Conservation (phyloP, 2,113 vertebrate genomes). For the Ceuthmochares aereus region DNA sequence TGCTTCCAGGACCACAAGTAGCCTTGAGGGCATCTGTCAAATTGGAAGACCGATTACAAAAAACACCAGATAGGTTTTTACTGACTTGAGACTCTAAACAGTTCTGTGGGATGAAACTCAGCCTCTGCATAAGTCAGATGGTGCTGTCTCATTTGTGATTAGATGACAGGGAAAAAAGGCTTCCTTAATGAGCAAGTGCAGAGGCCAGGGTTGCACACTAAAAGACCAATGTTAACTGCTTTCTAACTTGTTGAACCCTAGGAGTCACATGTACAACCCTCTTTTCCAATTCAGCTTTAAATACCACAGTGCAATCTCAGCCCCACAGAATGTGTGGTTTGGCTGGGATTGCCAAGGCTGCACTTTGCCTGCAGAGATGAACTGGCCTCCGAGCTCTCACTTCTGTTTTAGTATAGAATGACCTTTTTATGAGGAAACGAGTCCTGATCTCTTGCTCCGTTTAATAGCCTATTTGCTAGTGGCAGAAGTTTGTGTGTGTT, state of each 20-base stretch:
- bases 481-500: background rate
- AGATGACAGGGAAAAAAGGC: background rate
- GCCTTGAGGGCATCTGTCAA: background rate
- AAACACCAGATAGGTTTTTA: background rate
- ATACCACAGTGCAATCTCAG: background rate
- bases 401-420: constrained; percentile 16
- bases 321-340: background rate
- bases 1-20: background rate
- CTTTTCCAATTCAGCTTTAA: background rate
- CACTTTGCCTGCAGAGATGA: background rate
- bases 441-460: background rate
- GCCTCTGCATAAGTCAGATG: background rate
- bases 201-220: background rate
- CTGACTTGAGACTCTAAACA: background rate
- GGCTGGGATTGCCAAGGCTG: background rate
- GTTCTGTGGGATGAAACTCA: background rate
- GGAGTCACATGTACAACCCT: background rate
- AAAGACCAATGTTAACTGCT: background rate
- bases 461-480: background rate
- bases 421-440: background rate
- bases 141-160: background rate
- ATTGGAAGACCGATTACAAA: background rate
- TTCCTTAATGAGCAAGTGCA: background rate
- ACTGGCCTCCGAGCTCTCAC: background rate
- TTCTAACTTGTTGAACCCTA: background rate